These are phyloP conservation scores for Nixonia krombeini DNA, from an alignment of 1,140 invertebrate genomes.

Conservation along the genomic window DNA sequence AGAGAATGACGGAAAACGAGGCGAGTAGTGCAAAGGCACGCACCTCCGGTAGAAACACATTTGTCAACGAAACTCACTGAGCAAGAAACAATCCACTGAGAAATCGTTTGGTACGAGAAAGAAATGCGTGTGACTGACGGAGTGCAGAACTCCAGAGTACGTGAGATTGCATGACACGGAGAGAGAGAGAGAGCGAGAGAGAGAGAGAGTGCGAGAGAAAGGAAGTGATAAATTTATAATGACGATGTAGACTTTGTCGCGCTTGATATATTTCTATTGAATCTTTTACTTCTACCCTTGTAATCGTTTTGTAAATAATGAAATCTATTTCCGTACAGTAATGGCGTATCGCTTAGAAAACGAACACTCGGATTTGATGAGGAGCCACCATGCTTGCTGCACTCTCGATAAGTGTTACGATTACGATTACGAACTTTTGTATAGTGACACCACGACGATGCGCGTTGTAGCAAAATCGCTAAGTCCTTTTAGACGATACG, in stretches of 20 bases:
- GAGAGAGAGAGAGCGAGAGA: no score
- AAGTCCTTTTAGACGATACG: not conserved
- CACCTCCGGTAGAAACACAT: no score
- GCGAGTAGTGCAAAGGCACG: not conserved
- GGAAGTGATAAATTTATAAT: not conserved
- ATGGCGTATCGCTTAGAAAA: conserved; percentile 11
- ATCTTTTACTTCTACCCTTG: conserved; percentile 13
- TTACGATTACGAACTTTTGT: not conserved
- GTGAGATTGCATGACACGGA: no score
- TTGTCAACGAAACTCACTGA: no score
- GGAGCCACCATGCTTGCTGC: conserved; percentile 7
- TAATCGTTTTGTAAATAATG: conserved; percentile 20
- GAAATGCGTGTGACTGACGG: no score
- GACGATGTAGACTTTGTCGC: no score
- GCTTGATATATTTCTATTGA: conserved; percentile 6
- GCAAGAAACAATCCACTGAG: not conserved
- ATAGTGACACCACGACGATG: not conserved
- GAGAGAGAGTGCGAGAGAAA: not conserved
- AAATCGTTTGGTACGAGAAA: no score
- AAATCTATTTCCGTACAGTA: conserved; percentile 19
- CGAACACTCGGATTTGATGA: conserved; percentile 12
- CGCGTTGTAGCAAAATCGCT: not conserved
- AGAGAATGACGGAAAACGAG: not conserved
- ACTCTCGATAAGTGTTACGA: not conserved
- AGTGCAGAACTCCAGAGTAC: no score